Base-by-base conservation (phyloP, 2,797 vertebrate species). In the Mallotus villosus region DNA sequence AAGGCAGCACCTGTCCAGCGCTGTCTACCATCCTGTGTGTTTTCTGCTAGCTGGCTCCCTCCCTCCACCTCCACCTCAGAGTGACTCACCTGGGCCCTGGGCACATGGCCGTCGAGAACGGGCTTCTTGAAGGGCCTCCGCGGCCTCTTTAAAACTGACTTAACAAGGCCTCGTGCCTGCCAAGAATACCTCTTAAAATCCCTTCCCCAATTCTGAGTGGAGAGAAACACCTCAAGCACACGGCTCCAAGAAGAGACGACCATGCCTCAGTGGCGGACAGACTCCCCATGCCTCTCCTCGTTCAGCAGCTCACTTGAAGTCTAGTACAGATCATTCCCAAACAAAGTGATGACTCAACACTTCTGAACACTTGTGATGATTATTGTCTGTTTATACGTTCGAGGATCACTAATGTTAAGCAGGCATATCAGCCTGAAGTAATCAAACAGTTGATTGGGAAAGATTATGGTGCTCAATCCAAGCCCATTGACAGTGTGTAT, bases 51-150 rank as follows among this genome's bases (percentile, higher is more conserved):
- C 83, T 89, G 62, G 53, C 83, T 82, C 92, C 90, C 90, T 89
- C 88, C 90, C 84, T 62, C 87, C 86, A 91, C 67, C 72, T 53
- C 89, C 72, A 84, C 77, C 87, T 90, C 55, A 71, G 85, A 89
- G 90, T 93, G 92, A 92, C 91, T 94, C 89, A 91, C 85, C 51
- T 34, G 68, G 84, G 92, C 80, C 91, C 81, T 91, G 91, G 91
- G 91, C 93, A 93, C 86, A 92, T 93, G 92, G 88, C 88, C 83
- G 81, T 85, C 82, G 84, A 92, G 90, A 90, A 89, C 84, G 25
- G 72, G 77, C 84, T 87, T 86, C 82, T 86, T 89, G 92, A 88
- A 88, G 90, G 86, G 87, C 85, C 90, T 86, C 78, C 37, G 76
- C 70, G 81, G 88, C 83, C 86, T 77, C 84, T 74, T 71, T 70